A percentile compares a stretch with the other conserved stretches of the same genome.
Evolutionary conservation across 2,113 vertebrate genomes (phyloP).

Genomic region (Petrocephalus zakoni): DNA sequence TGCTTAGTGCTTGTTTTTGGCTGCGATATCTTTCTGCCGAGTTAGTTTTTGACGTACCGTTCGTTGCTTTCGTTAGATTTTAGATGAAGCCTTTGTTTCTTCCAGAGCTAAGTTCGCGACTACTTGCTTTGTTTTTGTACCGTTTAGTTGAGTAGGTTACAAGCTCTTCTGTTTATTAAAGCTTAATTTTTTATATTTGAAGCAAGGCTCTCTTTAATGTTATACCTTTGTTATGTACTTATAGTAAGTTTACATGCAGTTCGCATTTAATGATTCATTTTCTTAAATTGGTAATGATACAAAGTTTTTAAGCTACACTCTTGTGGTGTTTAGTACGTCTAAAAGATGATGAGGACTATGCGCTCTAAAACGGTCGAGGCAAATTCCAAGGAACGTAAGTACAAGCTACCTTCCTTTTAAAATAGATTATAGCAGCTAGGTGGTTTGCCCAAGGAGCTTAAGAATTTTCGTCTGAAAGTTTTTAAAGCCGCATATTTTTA

Average conservation of each 20-base stretch:
- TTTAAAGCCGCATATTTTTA: not conserved
- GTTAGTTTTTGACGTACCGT: not conserved
- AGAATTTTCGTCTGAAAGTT: not conserved
- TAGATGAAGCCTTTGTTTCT: not conserved
- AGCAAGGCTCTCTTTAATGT: not conserved
- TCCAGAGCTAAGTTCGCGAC: not conserved
- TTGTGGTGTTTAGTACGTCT: not conserved
- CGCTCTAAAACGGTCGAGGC: not conserved
- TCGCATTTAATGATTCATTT: not conserved
- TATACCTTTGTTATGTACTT: not conserved
- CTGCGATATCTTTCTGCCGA: not conserved
- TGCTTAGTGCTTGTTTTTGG: not conserved
- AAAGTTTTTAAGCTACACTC: not conserved
- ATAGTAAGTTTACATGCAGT: not conserved
- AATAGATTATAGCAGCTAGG: not conserved
- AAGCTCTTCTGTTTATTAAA: not conserved
- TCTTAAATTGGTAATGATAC: not conserved
- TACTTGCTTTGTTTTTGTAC: not conserved
- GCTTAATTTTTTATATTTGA: not conserved
- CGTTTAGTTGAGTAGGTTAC: not conserved
- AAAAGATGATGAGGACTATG: not conserved
- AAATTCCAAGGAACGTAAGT: slow-evolving; percentile 17
- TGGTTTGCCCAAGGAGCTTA: not conserved
- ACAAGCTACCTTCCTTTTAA: not conserved
- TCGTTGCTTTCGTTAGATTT: not conserved